A percentile compares a stretch with the other conserved stretches of the same genome.
phyloP scores from a whole-genome alignment of 2,113 vertebrate species.

The Taxidea taxus region DNA sequence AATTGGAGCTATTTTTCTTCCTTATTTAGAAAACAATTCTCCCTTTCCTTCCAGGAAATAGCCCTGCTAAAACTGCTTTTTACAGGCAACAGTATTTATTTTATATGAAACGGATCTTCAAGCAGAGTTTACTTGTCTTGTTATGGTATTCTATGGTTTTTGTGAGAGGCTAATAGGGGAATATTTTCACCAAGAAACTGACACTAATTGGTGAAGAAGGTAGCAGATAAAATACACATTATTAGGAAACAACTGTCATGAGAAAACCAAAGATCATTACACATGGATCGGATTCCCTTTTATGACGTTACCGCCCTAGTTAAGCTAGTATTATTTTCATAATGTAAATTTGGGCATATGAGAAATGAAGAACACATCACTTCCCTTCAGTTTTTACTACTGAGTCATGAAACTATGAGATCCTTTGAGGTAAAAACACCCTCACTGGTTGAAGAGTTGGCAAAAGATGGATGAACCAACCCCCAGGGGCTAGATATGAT shows the following conservation, averaged over 20 bases:
- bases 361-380: background rate
- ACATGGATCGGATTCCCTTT: background rate
- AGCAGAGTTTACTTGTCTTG: background rate
- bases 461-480: background rate
- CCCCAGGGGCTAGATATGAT: background rate
- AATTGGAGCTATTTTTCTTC: background rate
- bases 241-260: background rate
- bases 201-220: background rate
- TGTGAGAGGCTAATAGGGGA: background rate
- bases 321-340: background rate
- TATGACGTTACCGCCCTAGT: background rate
- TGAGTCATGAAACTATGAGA: background rate
- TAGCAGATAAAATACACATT: background rate
- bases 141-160: background rate
- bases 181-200: background rate
- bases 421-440: background rate
- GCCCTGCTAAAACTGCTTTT: background rate
- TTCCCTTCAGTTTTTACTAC: background rate
- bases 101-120: background rate
- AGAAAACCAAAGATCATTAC: background rate
- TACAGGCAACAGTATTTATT: background rate
- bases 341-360: background rate
- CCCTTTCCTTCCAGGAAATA: background rate
- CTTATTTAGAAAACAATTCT: background rate
- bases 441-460: background rate